Conservation (phyloP, 2,888 invertebrate species). For the Dicycla oo region DNA sequence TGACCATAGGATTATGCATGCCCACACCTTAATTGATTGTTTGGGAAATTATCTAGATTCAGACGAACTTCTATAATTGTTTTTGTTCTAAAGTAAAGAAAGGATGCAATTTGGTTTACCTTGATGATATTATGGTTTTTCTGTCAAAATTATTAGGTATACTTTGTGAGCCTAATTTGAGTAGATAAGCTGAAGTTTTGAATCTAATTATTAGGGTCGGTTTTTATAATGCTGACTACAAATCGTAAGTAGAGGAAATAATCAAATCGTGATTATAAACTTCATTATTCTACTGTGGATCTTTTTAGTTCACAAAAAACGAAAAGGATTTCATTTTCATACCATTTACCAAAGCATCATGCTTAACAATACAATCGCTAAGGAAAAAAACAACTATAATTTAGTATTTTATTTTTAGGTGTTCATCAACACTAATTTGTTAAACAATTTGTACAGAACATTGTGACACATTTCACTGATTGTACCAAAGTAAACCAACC, state of each 20-base stretch:
- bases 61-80: constrained; percentile 56
- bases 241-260: no score
- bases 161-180: constrained; percentile 27
- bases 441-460: constrained; percentile 24
- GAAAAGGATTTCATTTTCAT: no score
- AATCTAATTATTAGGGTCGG: constrained; percentile 9
- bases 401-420: neutral
- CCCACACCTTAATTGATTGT: constrained; percentile 65
- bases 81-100: constrained; percentile 50
- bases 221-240: no score
- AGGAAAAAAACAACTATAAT: no score
- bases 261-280: no score
- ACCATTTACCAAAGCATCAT: no score
- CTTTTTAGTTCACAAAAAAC: no score
- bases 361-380: no score
- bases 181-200: constrained; percentile 22
- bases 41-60: constrained; percentile 59
- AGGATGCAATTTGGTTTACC: constrained; percentile 1
- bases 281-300: no score
- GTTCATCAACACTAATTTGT: constrained; percentile 12
- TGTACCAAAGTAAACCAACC: constrained; percentile 45
- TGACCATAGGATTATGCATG: constrained; percentile 66
- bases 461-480: constrained; percentile 32
- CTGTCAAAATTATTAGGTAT: constrained; percentile 10
- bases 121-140: constrained; percentile 28